Evolutionary conservation across 2,888 invertebrate species (phyloP).

Genomic region (Cosmorhoe ocellata): DNA sequence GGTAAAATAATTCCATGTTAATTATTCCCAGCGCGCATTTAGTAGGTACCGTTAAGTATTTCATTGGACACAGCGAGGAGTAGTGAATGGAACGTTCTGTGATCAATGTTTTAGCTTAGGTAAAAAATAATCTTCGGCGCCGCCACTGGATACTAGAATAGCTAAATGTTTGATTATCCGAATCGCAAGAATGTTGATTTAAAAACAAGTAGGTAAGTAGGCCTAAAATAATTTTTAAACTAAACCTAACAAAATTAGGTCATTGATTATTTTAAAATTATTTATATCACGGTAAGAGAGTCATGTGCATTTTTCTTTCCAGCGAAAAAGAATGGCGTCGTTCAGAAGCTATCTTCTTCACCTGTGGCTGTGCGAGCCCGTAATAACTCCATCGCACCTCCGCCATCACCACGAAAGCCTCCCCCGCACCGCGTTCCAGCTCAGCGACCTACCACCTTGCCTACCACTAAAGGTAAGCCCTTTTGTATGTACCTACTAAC

Average conservation of each 20-base stretch:
- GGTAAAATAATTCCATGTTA: conserved; percentile 15
- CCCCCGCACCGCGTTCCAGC: conserved; percentile 61
- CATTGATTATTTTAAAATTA: too few species aligned
- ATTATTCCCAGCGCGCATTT: conserved; percentile 23
- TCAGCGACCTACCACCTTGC: conserved; percentile 70
- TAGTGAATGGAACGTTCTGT: background rate
- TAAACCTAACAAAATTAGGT: too few species aligned
- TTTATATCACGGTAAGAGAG: too few species aligned
- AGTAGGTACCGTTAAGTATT: conserved; percentile 26
- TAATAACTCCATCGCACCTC: conserved; percentile 64
- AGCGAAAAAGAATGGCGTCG: conserved; percentile 79
- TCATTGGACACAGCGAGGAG: conserved; percentile 4
- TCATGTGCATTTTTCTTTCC: conserved; percentile 45
- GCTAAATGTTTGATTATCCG: too few species aligned
- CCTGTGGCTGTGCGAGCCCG: conserved; percentile 72
- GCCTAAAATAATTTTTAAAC: too few species aligned
- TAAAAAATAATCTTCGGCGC: background rate
- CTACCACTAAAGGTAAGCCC: conserved; percentile 67
- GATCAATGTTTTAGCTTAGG: background rate
- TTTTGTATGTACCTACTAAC: too few species aligned
- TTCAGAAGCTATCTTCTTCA: conserved; percentile 71
- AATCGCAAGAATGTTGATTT: too few species aligned
- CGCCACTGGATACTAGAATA: too few species aligned
- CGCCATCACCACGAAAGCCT: conserved; percentile 72
- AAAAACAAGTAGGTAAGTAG: too few species aligned